phyloP scores from a whole-genome alignment of 1,140 invertebrate genomes.

The Aphelenchoides avenae region DNA sequence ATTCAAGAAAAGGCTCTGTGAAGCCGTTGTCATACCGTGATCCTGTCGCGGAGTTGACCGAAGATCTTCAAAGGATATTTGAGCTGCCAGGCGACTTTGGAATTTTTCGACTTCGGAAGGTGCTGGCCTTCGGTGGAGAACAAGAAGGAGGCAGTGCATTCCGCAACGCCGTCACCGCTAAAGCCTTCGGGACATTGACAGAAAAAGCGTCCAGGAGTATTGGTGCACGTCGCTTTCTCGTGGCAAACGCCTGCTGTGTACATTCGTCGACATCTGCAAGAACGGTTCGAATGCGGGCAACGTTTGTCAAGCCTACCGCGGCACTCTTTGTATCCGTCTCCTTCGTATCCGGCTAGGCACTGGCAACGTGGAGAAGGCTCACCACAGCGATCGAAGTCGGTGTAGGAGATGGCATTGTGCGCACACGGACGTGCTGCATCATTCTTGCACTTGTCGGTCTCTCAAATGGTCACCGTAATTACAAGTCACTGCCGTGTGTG shows the following conservation, averaged over 20 bases:
- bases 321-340: conserved; percentile 47
- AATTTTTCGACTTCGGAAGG: conserved; percentile 45
- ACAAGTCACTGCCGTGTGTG: neutral
- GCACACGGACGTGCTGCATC: conserved; percentile 40
- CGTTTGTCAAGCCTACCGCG: conserved; percentile 34
- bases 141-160: conserved; percentile 53
- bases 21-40: conserved; percentile 32
- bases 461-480: neutral
- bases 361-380: conserved; percentile 49
- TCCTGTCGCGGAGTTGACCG: conserved; percentile 37
- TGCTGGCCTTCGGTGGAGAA: conserved; percentile 46
- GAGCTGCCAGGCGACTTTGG: conserved; percentile 47
- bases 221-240: conserved; percentile 81
- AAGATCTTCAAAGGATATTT: conserved; percentile 52
- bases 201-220: conserved; percentile 81
- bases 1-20: neutral
- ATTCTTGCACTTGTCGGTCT: conserved; percentile 6
- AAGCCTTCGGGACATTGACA: conserved; percentile 71
- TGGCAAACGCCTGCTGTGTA: conserved; percentile 72
- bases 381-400: conserved; percentile 53
- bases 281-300: conserved; percentile 1
- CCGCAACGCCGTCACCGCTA: conserved; percentile 46
- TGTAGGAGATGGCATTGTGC: conserved; percentile 53
- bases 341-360: conserved; percentile 51
- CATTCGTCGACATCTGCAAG: conserved; percentile 82